phyloP scores from a whole-genome alignment of 1,140 invertebrate species.

The Nautilus pompilius region DNA sequence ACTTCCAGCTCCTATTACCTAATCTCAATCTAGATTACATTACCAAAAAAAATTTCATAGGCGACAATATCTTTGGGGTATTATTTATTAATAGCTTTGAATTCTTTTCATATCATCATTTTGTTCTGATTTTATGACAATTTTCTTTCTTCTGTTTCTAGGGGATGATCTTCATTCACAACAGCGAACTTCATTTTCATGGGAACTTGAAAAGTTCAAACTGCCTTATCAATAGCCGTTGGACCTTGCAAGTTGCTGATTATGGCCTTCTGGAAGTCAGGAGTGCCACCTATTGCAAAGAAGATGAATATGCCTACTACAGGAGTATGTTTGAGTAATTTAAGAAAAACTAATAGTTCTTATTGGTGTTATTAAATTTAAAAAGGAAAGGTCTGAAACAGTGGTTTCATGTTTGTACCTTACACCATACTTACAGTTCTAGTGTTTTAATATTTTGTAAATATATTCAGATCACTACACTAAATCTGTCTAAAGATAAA shows the following conservation, averaged over 20 bases:
- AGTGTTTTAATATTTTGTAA: too few relatives aligned
- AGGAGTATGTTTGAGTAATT: conserved; percentile 48
- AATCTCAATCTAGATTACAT: background rate
- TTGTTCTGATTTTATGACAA: background rate
- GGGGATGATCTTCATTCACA: conserved; percentile 94
- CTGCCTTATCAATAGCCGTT: conserved; percentile 85
- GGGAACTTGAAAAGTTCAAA: conserved; percentile 97
- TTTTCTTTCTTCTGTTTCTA: conserved; percentile 50
- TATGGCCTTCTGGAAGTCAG: conserved; percentile 89
- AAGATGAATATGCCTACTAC: conserved; percentile 46
- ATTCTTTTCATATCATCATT: too few relatives aligned
- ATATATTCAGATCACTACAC: too few relatives aligned
- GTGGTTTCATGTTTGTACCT: too few relatives aligned
- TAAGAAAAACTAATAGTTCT: too few relatives aligned
- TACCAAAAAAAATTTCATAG: background rate
- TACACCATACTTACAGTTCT: too few relatives aligned
- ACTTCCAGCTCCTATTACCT: background rate
- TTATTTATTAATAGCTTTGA: too few relatives aligned
- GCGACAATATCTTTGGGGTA: too few relatives aligned
- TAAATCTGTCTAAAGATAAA: too few relatives aligned
- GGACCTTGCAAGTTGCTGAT: conserved; percentile 92
- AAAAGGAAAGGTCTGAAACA: too few relatives aligned
- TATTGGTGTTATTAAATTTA: too few relatives aligned
- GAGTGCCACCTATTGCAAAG: conserved; percentile 60
- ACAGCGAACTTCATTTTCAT: conserved; percentile 78